phyloP scores from a whole-genome alignment of 2,113 vertebrate genomes.

The Rhipidura dahli region DNA sequence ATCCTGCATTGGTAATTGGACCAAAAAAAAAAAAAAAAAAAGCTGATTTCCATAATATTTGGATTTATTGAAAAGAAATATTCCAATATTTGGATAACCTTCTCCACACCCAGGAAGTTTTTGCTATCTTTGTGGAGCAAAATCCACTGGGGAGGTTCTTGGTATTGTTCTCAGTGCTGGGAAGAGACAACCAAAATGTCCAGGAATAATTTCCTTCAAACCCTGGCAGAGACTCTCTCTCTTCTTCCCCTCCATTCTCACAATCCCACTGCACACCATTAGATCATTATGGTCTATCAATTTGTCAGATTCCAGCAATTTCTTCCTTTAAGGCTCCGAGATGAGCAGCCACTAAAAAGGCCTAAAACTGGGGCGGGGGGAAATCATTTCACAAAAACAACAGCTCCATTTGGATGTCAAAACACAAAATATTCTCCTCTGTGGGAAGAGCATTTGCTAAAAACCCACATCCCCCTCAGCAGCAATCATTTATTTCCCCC shows the following conservation, averaged over 20 bases:
- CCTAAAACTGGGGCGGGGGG: neutral
- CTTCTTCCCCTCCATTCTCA: neutral
- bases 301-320: conserved; percentile 33
- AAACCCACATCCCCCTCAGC: neutral
- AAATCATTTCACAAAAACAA: conserved; percentile 34
- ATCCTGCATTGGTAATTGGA: neutral
- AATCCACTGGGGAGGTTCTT: neutral
- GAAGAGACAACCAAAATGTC: neutral
- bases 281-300: conserved; percentile 47
- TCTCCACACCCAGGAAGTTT: neutral
- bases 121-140: neutral
- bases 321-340: neutral
- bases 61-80: neutral
- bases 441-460: neutral
- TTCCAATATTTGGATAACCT: neutral
- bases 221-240: neutral
- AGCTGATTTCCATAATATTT: neutral
- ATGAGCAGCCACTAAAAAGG: conserved; percentile 28
- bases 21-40: neutral
- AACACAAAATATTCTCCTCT: conserved; percentile 45
- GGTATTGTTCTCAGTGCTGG: neutral
- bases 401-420: conserved; percentile 61
- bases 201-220: neutral
- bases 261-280: neutral
- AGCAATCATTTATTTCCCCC: neutral